Evolutionary conservation across 2,888 invertebrate genomes (phyloP), one percentile per base, ranked within the genome.

Genomic region (Drosophila rellima): DNA sequence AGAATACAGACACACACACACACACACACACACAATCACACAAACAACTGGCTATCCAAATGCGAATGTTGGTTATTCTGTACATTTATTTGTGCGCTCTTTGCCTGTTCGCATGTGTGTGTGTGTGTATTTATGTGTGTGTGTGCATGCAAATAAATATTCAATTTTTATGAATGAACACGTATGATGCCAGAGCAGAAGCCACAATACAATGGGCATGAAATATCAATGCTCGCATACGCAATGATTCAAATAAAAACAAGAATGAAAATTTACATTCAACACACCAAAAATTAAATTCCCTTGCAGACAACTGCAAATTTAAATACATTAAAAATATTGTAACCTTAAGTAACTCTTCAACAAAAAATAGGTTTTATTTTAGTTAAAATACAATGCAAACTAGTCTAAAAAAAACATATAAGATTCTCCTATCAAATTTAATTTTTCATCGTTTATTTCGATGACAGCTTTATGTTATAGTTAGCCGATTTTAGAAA

Each of bases 121-220:
- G 8, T 55, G 7, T 44, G 18, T 37, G 26, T 33, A 29, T 26
- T 1, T 59, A 18, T 8, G 15, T 18, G 40, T 54, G 51, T 68
- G 60, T 83, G 59, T 65, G 54, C 69, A 83, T 83, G 89, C 87
- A 85, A 89, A 84, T 85, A 85, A 85, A 84, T 89, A 84, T 84
- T 89, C 48, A 85, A 88, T 82, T 89, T 89, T 85, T 87, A 85
- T 85, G 84, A 85, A 85, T 85, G 84, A 89, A 89, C 84, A 85
- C 89, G 84, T 89, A 77, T 85, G 86, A 84, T 84, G 82, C 87
- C 87, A 88, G 74, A 88, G 50, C 77, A 61, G 15, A 42, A 35
- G 59, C 45, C 54, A 45, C 73, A 68, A 29, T 47, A 84, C 82
- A 75, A 65, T 81, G 80, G 80, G 62, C 63, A 11, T 13, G 11